Conservation (phyloP, 2,113 vertebrate genomes). For the Circaetus gallicus region DNA sequence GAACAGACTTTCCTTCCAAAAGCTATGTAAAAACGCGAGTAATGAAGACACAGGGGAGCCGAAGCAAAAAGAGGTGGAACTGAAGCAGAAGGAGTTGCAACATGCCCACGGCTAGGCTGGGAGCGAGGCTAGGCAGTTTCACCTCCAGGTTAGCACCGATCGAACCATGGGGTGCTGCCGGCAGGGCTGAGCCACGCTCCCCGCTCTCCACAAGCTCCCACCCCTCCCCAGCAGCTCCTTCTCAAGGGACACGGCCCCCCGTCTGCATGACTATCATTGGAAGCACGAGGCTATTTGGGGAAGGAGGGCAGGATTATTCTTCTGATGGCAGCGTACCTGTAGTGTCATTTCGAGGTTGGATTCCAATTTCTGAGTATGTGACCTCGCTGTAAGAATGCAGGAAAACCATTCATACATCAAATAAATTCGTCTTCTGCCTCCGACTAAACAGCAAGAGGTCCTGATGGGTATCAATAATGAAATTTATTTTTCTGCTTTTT, state of each 20-base stretch:
- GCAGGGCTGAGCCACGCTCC: fast-evolving
- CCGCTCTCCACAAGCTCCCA: neutral
- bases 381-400: neutral
- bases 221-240: neutral
- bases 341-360: neutral
- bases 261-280: fast-evolving
- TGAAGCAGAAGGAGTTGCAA: neutral
- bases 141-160: fast-evolving
- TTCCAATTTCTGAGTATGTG: neutral
- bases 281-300: neutral
- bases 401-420: neutral
- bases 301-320: neutral
- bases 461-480: neutral
- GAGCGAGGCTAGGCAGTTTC: fast-evolving
- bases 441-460: neutral
- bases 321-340: neutral
- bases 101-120: fast-evolving
- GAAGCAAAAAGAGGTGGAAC: neutral
- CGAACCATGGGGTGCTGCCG: fast-evolving
- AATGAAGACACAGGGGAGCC: neutral
- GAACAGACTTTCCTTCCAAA: neutral
- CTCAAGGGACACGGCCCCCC: neutral
- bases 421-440: neutral
- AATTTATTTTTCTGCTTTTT: neutral
- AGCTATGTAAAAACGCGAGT: fast-evolving